Evolutionary conservation across 1,140 invertebrate species (phyloP), one percentile per base, ranked within the genome.

Genomic region (Saccostrea glomerata): DNA sequence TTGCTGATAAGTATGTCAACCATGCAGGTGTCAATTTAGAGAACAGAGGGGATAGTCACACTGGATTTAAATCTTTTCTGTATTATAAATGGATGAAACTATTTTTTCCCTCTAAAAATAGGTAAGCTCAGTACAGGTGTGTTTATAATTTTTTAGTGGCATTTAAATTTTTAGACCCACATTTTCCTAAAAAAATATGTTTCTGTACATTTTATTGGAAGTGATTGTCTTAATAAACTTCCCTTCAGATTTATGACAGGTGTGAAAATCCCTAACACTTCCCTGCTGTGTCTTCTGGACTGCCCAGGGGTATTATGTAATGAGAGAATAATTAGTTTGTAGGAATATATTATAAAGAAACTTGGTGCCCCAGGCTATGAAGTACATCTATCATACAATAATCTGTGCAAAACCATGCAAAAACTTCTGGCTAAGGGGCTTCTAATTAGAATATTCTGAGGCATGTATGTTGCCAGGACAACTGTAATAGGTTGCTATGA

Each of bases 401-500:
- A 77, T 77, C 70, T 77, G 25, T 77, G 70, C 70, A 77, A 15
- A 77, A 36, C 70, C 70, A 77, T 25, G 23, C 70, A 15, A 77
- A 77, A 77, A 77, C 70, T 77, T 25, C 70, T 77, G 70, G 70
- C 70, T 77, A 25, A 47, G 70, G 70, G 70, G 70, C 70, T 77
- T 77, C 70, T 77, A 77, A 77, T 77, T 77, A 77, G 70, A 77
- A 77, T 77, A 77, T 77, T 77, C 70, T 77, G 70, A 77, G 70
- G 82, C 40, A 84, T 84, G 82, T 84, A 55, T 36, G 90, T 90
- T 90, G 84, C 90, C 85, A 89, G 60, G 90, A 86, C 89, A 91
- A 91, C 90, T 86, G 90, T 87, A 89, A 86, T 88, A 89, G 87
- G 90, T 91, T 89, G 70, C 89, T 88, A 91, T 91, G 90, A 88